Evolutionary conservation across 2,113 vertebrate species (phyloP).

Genomic region (Cyanocitta stelleri): DNA sequence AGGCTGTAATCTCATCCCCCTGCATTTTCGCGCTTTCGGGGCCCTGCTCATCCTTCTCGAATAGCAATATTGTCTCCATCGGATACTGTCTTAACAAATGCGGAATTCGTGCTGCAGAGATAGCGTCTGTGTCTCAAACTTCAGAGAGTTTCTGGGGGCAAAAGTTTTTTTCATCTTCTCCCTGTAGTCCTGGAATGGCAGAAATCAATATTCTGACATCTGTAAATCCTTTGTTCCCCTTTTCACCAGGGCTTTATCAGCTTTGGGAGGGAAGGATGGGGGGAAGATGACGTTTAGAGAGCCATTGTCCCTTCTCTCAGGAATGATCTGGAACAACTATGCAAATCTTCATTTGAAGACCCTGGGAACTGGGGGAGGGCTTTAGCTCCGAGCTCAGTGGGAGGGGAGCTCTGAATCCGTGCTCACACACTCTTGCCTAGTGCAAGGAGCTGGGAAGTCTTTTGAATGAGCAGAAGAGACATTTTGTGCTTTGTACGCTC

Average conservation of each 20-base stretch:
- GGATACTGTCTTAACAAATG: not conserved
- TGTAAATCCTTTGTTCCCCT: slow-evolving; percentile 47
- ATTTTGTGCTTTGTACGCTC: not conserved
- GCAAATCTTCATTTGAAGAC: slow-evolving; percentile 67
- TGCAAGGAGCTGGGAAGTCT: not conserved
- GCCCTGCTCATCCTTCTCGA: not conserved
- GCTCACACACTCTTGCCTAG: not conserved
- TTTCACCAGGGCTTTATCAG: slow-evolving; percentile 32
- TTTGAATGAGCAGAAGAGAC: not conserved
- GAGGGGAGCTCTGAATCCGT: slow-evolving; percentile 2
- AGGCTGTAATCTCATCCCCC: not conserved
- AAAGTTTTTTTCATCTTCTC: slow-evolving; percentile 1
- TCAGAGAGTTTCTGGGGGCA: slow-evolving; percentile 2
- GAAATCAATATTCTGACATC: slow-evolving; percentile 57
- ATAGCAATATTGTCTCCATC: not conserved
- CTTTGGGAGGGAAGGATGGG: not conserved
- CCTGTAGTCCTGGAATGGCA: not conserved
- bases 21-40: not conserved
- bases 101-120: not conserved
- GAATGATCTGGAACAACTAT: slow-evolving; percentile 55
- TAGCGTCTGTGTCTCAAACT: not conserved
- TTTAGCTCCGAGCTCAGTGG: slow-evolving; percentile 32
- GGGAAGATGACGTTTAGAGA: not conserved
- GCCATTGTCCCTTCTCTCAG: slow-evolving; percentile 47
- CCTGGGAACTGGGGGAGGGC: slow-evolving; percentile 63